Base-by-base conservation (phyloP, 2,888 invertebrate genomes). In the Eretmocerus hayati region DNA sequence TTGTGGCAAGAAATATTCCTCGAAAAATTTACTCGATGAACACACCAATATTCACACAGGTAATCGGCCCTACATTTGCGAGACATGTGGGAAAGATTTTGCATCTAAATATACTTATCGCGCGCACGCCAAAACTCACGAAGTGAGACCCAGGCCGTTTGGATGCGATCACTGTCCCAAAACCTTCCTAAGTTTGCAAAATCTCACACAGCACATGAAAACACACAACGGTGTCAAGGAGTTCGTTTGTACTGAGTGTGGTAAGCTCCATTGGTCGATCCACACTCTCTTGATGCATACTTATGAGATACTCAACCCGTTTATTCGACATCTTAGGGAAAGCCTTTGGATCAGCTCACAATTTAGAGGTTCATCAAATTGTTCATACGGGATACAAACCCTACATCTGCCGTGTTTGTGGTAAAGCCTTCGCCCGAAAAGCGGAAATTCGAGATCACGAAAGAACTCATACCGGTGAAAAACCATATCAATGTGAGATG, bases 361-460 rank as follows among this genome's bases (percentile, higher is more conserved):
- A 87, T 66, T 62, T 77, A 23, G 84, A 85, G 55, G 85, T 88
- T 0, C 90, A 90, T 66, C 83, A 83, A 39, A 82, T 88, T 35
- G 85, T 88, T 0, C 89, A 89, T 63, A 82, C 86, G 0, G 85
- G 87, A 0, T 79, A 78, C 56, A 83, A 83, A 58, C 85, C 85
- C 0, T 86, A 80, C 63, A 76, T 78, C 33, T 88, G 88, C 60
- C 74, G 78, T 4, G 72, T 78, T 9, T 89, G 88, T 62, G 79
- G 80, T 0, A 89, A 86, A 66, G 81, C 81, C 0, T 89, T 89
- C 72, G 86, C 87, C 0, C 67, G 89, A 1, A 78, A 84, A 38
- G 84, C 85, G 0, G 88, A 89, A 64, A 82, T 90, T 1, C 71
- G 81, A n/a, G 87, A 89, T 67, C 90, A 90, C 58, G 83, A 84